Percentiles rank a stretch among this genome's conserved stretches.
Conservation (phyloP, 2,888 invertebrate genomes). For the Anodontia alba region DNA sequence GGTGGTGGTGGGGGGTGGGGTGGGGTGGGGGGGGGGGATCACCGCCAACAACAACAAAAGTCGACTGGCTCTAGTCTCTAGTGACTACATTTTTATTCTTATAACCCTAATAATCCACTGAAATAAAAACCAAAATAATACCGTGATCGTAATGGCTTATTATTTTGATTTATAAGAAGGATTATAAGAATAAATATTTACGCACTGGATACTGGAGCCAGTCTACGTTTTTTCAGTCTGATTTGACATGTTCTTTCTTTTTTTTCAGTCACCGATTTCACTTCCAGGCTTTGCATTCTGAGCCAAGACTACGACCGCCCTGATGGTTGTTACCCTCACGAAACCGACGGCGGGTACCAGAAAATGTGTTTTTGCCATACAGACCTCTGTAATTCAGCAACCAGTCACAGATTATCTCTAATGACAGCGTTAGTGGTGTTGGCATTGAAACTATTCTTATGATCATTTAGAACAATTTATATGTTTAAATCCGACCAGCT, state of each 20-base stretch:
- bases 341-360: slow-evolving; percentile 69
- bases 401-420: background rate
- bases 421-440: background rate
- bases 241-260: background rate
- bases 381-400: slow-evolving; percentile 63
- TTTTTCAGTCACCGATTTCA: slow-evolving; percentile 65
- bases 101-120: too few species aligned
- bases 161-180: too few species aligned
- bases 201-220: too few species aligned
- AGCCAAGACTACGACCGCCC: slow-evolving; percentile 45
- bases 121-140: too few species aligned
- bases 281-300: slow-evolving; percentile 66
- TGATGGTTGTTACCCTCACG: slow-evolving; percentile 68
- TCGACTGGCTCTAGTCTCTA: too few species aligned
- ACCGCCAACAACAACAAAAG: too few species aligned
- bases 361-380: slow-evolving; percentile 72
- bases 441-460: background rate
- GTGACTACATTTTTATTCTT: too few species aligned
- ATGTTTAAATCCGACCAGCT: background rate
- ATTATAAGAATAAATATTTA: too few species aligned
- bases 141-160: too few species aligned
- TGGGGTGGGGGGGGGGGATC: too few species aligned
- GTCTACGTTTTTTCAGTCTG: too few species aligned
- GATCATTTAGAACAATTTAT: background rate
- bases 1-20: too few species aligned